phyloP scores from a whole-genome alignment of 1,140 invertebrate species.

The Doryteuthis pealeii region DNA sequence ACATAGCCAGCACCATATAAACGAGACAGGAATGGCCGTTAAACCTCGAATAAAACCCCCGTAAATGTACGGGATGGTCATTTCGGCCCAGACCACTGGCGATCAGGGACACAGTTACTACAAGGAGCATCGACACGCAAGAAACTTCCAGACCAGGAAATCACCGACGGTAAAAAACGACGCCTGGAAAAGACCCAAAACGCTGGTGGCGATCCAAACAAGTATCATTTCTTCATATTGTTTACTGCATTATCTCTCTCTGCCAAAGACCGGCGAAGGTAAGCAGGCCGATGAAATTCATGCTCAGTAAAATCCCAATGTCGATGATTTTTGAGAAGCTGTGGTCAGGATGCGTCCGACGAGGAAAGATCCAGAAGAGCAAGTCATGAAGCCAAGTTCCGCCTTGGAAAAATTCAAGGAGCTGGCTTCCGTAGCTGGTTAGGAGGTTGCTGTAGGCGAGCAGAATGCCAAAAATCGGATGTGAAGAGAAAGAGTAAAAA shows the following conservation, averaged over 20 bases:
- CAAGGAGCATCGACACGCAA: slow-evolving; percentile 5
- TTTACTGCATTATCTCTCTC: not conserved
- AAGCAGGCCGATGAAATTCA: slow-evolving; percentile 17
- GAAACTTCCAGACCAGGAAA: slow-evolving; percentile 21
- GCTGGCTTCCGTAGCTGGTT: slow-evolving; percentile 11
- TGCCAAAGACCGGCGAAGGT: not conserved
- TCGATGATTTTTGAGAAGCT: slow-evolving; percentile 13
- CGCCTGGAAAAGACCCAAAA: slow-evolving; percentile 19
- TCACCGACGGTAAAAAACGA: slow-evolving; percentile 20
- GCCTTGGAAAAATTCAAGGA: slow-evolving; percentile 14
- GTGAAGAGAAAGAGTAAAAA: slow-evolving; percentile 18
- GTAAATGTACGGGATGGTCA: slow-evolving; percentile 21
- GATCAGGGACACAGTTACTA: slow-evolving; percentile 17
- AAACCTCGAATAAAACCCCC: slow-evolving; percentile 5
- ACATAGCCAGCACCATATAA: slow-evolving; percentile 5
- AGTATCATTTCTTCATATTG: not conserved
- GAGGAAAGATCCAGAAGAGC: slow-evolving; percentile 19
- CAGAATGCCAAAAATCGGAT: slow-evolving; percentile 21
- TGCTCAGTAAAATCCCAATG: slow-evolving; percentile 6
- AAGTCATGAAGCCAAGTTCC: slow-evolving; percentile 17
- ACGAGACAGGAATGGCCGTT: slow-evolving; percentile 9
- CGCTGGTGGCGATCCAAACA: slow-evolving; percentile 24
- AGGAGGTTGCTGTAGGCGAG: slow-evolving; percentile 22
- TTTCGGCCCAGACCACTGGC: slow-evolving; percentile 18
- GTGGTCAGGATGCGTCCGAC: slow-evolving; percentile 18